These are phyloP conservation scores for Clarias pachynema DNA, from an alignment of 2,797 vertebrate genomes.

Conservation along the genomic window DNA sequence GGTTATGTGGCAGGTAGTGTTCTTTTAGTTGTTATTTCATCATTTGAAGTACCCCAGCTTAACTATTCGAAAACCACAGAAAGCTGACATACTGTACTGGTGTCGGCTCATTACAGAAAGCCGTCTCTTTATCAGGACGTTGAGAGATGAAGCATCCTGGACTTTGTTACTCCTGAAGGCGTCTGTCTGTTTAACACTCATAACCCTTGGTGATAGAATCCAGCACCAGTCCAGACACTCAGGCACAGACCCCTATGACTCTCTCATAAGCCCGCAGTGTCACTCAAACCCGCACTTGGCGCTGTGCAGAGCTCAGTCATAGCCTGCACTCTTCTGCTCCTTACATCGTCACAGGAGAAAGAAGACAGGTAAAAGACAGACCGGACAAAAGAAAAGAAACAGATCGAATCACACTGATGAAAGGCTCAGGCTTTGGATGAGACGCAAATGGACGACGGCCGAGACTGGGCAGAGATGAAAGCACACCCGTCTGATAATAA, in stretches of 20 bases:
- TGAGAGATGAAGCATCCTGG: conserved; percentile 38
- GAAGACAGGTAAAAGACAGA: conserved; percentile 36
- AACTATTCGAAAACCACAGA: background rate
- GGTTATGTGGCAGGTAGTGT: too few relatives aligned
- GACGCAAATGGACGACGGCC: conserved; percentile 52
- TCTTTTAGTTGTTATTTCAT: background rate
- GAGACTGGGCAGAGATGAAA: conserved; percentile 60
- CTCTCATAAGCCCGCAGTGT: conserved; percentile 20
- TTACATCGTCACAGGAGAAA: conserved; percentile 22
- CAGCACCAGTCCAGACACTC: conserved; percentile 46
- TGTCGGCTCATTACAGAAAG: conserved; percentile 27
- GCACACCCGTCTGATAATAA: conserved; percentile 54
- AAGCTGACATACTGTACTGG: background rate
- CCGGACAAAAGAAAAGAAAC: conserved; percentile 42
- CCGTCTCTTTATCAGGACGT: conserved; percentile 31
- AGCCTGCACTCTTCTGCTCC: background rate
- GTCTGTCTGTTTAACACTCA: conserved; percentile 28
- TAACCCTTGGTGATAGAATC: conserved; percentile 40
- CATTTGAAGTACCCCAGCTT: background rate
- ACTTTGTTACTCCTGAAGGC: conserved; percentile 34
- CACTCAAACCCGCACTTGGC: conserved; percentile 27
- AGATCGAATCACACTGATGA: conserved; percentile 61
- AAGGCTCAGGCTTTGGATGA: conserved; percentile 52
- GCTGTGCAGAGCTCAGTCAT: background rate
- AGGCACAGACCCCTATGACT: conserved; percentile 35